Percentiles rank a stretch among this genome's conserved stretches.
Conservation (phyloP, 2,113 vertebrate genomes). For the Actenoides hombroni region DNA sequence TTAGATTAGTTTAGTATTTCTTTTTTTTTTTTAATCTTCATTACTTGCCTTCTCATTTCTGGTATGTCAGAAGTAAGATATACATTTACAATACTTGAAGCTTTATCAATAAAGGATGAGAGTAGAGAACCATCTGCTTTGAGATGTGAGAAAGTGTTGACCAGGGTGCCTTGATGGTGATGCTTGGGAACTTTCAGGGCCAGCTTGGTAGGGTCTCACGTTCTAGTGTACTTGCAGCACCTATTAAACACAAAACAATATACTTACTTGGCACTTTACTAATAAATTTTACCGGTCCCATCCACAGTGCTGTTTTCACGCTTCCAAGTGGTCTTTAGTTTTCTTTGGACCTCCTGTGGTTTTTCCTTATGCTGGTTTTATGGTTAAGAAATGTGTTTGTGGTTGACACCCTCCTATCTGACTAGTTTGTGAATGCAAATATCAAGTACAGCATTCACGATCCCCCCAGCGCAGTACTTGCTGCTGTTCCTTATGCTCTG, state of each 20-base stretch:
- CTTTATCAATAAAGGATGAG: not conserved
- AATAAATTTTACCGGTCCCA: too few species aligned
- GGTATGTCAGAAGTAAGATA: not conserved
- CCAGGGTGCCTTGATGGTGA: accelerated
- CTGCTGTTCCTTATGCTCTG: not conserved
- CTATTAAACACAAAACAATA: too few species aligned
- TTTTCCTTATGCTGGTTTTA: not conserved
- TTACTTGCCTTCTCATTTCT: not conserved
- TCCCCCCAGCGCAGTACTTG: not conserved
- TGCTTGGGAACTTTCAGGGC: not conserved
- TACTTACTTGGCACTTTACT: not conserved
- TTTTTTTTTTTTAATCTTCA: not conserved
- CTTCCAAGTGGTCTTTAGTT: not conserved
- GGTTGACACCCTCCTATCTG: not conserved
- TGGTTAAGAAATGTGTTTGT: not conserved
- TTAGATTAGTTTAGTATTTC: not conserved
- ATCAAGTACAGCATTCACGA: accelerated
- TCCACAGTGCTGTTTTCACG: too few species aligned
- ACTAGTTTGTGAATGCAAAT: not conserved
- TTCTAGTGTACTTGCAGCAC: too few species aligned
- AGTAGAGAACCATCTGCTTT: not conserved
- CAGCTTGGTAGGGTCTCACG: accelerated
- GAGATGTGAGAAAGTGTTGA: too few species aligned
- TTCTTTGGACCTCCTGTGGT: not conserved
- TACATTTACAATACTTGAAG: not conserved